These are phyloP conservation scores for Drosophila micromelanica DNA, from an alignment of 1,140 invertebrate species.

Conservation along the genomic window DNA sequence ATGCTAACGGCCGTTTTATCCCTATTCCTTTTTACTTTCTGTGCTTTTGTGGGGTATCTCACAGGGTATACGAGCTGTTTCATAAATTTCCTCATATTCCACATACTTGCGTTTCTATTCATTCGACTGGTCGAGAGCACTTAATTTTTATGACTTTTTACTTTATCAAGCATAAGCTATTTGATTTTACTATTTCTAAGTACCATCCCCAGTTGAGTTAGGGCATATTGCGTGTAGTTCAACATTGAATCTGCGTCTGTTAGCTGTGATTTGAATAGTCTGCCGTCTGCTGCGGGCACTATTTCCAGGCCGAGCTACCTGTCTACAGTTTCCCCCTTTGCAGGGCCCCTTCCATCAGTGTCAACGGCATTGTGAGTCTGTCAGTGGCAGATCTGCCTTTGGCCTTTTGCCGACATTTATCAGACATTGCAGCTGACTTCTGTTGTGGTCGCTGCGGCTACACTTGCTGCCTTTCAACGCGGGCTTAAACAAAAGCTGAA, in stretches of 20 bases:
- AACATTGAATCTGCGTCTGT: not conserved
- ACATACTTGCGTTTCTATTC: not conserved
- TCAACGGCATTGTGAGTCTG: slow-evolving; percentile 58
- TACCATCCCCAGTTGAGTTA: not conserved
- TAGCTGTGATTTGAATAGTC: slow-evolving; percentile 31
- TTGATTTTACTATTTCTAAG: not conserved
- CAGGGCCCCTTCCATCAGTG: slow-evolving; percentile 58
- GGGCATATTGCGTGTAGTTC: slow-evolving; percentile 10
- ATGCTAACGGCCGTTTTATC: slow-evolving; percentile 17
- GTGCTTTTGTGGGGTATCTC: not conserved
- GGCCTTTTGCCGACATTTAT: slow-evolving; percentile 54
- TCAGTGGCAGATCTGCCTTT: slow-evolving; percentile 44
- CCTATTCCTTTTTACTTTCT: not conserved
- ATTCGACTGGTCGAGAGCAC: not conserved
- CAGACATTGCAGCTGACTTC: slow-evolving; percentile 42
- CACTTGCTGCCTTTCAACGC: slow-evolving; percentile 42
- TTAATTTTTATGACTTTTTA: slow-evolving; percentile 2
- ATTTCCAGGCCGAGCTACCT: slow-evolving; percentile 8
- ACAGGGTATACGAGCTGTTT: not conserved
- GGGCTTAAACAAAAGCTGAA: slow-evolving; percentile 32
- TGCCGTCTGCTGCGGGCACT: slow-evolving; percentile 16
- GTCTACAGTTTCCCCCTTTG: slow-evolving; percentile 7
- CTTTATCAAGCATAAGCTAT: not conserved
- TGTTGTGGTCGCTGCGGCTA: slow-evolving; percentile 29
- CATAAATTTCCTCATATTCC: not conserved